phyloP scores from a whole-genome alignment of 2,888 invertebrate genomes.

The Mythimna pallens region DNA sequence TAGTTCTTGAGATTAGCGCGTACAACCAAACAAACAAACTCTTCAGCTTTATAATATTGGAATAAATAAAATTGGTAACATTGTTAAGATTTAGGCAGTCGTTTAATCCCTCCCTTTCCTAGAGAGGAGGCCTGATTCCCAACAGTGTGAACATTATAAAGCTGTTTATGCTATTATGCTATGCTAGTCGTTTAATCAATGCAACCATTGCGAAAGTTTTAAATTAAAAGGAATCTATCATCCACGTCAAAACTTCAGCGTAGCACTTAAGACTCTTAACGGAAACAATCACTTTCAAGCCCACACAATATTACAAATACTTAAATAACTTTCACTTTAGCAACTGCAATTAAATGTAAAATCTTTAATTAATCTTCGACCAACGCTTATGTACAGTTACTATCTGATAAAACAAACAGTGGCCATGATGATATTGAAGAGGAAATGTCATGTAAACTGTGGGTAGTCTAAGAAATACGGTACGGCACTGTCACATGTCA shows the following conservation, averaged over 20 bases:
- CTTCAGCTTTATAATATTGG: too few species aligned
- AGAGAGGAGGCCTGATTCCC: too few species aligned
- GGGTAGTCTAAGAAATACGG: conserved; percentile 49
- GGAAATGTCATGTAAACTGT: conserved; percentile 66
- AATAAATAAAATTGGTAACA: too few species aligned
- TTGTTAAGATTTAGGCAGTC: too few species aligned
- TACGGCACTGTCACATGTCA: conserved; percentile 56
- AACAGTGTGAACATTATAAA: too few species aligned
- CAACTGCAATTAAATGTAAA: conserved; percentile 33
- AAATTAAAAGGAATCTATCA: conserved; percentile 17
- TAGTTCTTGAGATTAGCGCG: too few species aligned
- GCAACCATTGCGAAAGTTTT: conserved; percentile 25
- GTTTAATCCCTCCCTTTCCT: too few species aligned
- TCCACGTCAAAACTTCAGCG: conserved; percentile 28
- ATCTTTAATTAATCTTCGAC: conserved; percentile 41
- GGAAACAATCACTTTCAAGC: conserved; percentile 44
- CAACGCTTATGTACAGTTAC: conserved; percentile 45
- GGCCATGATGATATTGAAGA: conserved; percentile 59
- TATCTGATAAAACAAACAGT: conserved; percentile 55
- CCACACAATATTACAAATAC: conserved; percentile 49
- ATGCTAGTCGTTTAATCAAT: background rate
- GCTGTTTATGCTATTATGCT: too few species aligned
- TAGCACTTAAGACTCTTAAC: conserved; percentile 45
- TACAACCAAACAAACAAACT: too few species aligned
- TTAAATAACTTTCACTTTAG: conserved; percentile 46